These are phyloP conservation scores for Pygocentrus nattereri DNA, from an alignment of 2,797 vertebrate genomes.

Conservation along the genomic window DNA sequence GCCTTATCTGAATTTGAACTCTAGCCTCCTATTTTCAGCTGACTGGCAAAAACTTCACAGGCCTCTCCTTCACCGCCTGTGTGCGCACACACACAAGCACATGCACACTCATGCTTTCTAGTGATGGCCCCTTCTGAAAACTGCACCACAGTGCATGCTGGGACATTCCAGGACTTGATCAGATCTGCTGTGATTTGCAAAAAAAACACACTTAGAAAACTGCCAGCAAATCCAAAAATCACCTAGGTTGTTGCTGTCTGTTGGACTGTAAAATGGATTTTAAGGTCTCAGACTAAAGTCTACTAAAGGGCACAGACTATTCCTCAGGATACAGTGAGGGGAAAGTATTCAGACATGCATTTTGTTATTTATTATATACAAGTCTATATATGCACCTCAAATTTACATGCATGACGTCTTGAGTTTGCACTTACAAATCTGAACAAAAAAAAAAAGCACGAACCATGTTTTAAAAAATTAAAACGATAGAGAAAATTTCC, in stretches of 20 bases:
- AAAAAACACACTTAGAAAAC: neutral
- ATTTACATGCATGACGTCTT: too few species aligned
- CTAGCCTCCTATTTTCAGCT: constrained; percentile 21
- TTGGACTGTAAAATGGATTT: neutral
- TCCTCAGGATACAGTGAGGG: too few species aligned
- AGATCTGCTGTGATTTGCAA: neutral
- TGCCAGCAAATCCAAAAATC: neutral
- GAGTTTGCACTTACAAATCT: too few species aligned
- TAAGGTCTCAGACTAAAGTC: neutral
- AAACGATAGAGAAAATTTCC: too few species aligned
- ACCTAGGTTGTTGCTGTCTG: neutral
- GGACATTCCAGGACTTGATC: neutral
- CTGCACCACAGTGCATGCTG: constrained; percentile 27
- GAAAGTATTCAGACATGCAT: too few species aligned
- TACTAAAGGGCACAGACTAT: too few species aligned
- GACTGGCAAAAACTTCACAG: constrained; percentile 1
- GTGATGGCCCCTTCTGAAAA: neutral
- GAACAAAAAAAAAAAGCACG: too few species aligned
- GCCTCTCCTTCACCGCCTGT: neutral
- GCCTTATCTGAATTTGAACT: constrained; percentile 23
- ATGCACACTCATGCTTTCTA: neutral
- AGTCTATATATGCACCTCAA: too few species aligned
- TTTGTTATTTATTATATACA: too few species aligned
- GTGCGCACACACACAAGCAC: neutral
- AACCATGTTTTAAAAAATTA: too few species aligned